Percentiles rank a stretch among this genome's conserved stretches.
Evolutionary conservation across 2,888 invertebrate species (phyloP).

Genomic region (Schizaphis graminum): DNA sequence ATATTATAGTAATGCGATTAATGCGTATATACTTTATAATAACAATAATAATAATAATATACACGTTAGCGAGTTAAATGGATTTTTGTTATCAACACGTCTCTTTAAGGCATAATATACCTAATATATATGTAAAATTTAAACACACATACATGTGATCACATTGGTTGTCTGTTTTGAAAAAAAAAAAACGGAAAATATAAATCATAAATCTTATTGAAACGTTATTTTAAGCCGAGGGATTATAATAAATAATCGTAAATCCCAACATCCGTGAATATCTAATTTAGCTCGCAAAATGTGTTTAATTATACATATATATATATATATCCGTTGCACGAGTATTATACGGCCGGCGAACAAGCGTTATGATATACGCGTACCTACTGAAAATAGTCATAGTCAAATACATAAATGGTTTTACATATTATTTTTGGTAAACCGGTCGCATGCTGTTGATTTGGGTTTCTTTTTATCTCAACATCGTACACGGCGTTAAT

Average conservation of each 20-base stretch:
- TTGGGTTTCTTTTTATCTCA: neutral
- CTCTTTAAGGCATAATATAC: neutral
- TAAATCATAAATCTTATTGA: slow-evolving; percentile 19
- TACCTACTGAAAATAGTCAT: neutral
- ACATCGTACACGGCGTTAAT: neutral
- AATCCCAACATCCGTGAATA: neutral
- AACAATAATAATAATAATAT: neutral
- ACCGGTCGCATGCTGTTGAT: slow-evolving; percentile 35
- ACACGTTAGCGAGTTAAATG: neutral
- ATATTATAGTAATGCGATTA: neutral
- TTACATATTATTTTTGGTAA: slow-evolving; percentile 36
- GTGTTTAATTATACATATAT: slow-evolving; percentile 14
- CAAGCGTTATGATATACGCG: neutral
- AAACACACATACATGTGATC: neutral
- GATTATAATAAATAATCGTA: slow-evolving; percentile 33
- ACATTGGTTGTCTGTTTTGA: neutral
- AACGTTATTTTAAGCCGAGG: neutral
- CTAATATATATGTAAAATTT: neutral
- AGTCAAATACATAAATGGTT: slow-evolving; percentile 33
- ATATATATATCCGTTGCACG: neutral
- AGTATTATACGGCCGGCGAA: neutral
- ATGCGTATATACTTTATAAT: neutral
- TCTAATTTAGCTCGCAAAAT: slow-evolving; percentile 24
- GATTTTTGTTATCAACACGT: neutral
- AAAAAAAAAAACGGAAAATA: neutral